Evolutionary conservation across 2,888 invertebrate species (phyloP), one percentile per base, ranked within the genome.

Genomic region (Barypeithes pellucidus): DNA sequence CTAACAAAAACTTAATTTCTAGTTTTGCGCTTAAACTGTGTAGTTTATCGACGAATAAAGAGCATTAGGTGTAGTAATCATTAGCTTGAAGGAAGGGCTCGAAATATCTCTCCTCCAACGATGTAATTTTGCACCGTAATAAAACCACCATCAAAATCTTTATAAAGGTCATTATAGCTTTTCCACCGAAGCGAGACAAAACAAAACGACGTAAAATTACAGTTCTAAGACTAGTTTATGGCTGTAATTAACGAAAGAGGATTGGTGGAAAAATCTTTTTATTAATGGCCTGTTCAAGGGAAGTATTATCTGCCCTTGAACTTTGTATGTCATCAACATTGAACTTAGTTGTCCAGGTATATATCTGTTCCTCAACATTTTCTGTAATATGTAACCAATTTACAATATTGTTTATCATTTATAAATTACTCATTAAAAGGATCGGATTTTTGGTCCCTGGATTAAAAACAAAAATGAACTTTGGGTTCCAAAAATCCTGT

Each of bases 241-340:
- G 72, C 67, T n/a, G 65, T 61, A 75, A 75, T 75, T 75, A 75
- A 75, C 72, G 67, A 72, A 68, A 67, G 41, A 60, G 73, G 73
- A 73, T 67, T 54, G 62, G 57, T 67, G 22, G 62, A 41, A 72
- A 43, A 68, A 68, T 59, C 65, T 68, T 73, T 68, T 65, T 63
- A 73, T 68, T 73, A 68, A 73, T 73, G 18, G 57, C 36, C 16
- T 22, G 57, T 57, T 59, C 63, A 47, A 67, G 73, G 50, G 57
- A 62, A 24, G 62, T 47, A 47, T 62, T 14, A n/a, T n/a, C n/a
- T 47, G 47, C 16, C 47, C 16, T 24, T 45, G 45, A 18, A 14
- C 29, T n/a, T 47, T 62, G n/a, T 62, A 47, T 47, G 45, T 22
- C n/a, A 47, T 24, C 5, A 33, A 62, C 3, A 41, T 61, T 41